Evolutionary conservation across 2,888 invertebrate genomes (phyloP).

Genomic region (Cerastis leucographa): DNA sequence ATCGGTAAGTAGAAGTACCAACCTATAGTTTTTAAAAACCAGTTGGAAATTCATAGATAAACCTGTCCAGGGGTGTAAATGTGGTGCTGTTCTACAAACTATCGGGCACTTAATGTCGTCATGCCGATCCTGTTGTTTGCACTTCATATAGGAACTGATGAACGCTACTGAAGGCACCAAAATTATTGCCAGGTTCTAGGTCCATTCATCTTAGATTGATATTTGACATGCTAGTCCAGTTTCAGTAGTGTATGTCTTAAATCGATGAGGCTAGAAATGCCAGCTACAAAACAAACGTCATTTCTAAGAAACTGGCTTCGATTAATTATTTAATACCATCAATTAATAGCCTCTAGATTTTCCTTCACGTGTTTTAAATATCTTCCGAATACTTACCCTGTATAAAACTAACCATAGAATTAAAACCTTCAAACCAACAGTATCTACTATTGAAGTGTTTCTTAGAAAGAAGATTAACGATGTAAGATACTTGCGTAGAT

Average conservation of each 20-base stretch:
- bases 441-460: slow-evolving; percentile 7
- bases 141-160: too few relatives aligned
- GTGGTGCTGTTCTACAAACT: background rate
- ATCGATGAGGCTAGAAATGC: too few relatives aligned
- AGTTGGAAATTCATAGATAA: background rate
- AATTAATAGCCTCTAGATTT: background rate
- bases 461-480: slow-evolving; percentile 49
- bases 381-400: background rate
- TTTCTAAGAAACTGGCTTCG: background rate
- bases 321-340: background rate
- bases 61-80: background rate
- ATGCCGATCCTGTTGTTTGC: too few relatives aligned
- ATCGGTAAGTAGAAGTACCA: slow-evolving; percentile 80
- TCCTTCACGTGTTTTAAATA: slow-evolving; percentile 8
- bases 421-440: background rate
- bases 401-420: slow-evolving; percentile 7
- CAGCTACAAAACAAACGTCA: too few relatives aligned
- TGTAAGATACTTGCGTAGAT: slow-evolving; percentile 5
- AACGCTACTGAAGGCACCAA: background rate
- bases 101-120: background rate
- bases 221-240: background rate
- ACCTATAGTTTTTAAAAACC: background rate
- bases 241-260: too few relatives aligned
- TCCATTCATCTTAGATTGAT: background rate
- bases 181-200: background rate